Percentiles rank a stretch among this genome's conserved stretches.
phyloP scores from a whole-genome alignment of 1,140 invertebrate species.

The Hylyphantes graminicola region DNA sequence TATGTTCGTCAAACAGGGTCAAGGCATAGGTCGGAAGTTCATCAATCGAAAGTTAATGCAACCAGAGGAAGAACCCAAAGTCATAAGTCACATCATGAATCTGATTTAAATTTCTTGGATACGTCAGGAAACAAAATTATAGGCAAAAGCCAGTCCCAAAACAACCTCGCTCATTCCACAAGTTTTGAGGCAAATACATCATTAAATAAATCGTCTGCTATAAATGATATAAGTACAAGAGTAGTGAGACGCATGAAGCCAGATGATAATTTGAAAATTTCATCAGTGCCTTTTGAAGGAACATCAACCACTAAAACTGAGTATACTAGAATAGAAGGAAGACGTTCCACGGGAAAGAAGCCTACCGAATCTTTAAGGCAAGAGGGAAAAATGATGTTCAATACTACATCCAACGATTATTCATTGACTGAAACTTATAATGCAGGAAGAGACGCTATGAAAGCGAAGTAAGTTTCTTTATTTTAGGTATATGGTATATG shows the following conservation, averaged over 20 bases:
- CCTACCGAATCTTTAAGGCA: conserved; percentile 25
- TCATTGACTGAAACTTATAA: conserved; percentile 9
- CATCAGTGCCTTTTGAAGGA: conserved; percentile 38
- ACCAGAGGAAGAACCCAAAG: neutral
- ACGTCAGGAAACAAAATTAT: no score
- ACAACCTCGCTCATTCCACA: no score
- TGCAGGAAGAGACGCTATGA: neutral
- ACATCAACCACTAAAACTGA: conserved; percentile 32
- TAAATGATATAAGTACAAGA: no score
- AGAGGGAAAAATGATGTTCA: conserved; percentile 48
- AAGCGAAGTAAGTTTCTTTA: conserved; percentile 36
- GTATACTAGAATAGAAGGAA: conserved; percentile 37
- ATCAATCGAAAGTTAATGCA: neutral
- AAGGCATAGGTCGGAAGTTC: neutral
- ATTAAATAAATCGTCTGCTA: no score
- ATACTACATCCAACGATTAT: conserved; percentile 52
- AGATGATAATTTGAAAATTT: conserved; percentile 41
- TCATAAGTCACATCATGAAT: no score
- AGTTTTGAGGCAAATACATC: no score
- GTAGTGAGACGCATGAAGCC: conserved; percentile 22
- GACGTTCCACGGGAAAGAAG: conserved; percentile 33
- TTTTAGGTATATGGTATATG: no score
- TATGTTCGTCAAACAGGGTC: neutral
- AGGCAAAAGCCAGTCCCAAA: neutral
- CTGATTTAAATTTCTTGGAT: no score